Conservation (phyloP, 1,140 invertebrate species). For the Caenorhabditis remanei region DNA sequence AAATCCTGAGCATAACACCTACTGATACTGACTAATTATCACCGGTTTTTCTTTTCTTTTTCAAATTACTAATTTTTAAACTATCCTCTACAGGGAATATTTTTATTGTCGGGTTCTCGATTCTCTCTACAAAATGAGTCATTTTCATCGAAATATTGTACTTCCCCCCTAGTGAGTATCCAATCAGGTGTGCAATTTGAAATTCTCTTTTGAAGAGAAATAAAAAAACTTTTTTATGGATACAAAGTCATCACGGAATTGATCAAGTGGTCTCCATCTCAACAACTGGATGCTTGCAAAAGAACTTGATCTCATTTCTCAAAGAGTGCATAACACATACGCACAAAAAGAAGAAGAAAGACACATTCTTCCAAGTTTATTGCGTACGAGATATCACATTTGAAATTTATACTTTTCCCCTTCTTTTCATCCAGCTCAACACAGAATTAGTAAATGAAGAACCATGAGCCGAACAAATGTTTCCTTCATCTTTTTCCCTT, state of each 20-base stretch:
- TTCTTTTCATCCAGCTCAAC: slow-evolving; percentile 25
- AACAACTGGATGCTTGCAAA: neutral
- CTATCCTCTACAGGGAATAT: neutral
- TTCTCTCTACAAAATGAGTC: neutral
- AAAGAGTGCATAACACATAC: slow-evolving; percentile 35
- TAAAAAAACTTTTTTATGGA: neutral
- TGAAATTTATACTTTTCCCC: slow-evolving; percentile 44
- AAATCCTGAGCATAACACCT: neutral
- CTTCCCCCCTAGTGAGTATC: neutral
- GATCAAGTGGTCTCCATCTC: slow-evolving; percentile 1
- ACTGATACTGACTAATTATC: neutral
- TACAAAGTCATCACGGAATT: slow-evolving; percentile 4
- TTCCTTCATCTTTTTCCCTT: slow-evolving; percentile 8
- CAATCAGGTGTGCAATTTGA: neutral
- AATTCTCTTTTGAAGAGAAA: neutral
- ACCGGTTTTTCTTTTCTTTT: neutral
- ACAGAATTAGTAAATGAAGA: slow-evolving; percentile 39
- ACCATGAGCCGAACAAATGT: slow-evolving; percentile 32
- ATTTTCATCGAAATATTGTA: neutral
- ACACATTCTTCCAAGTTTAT: neutral
- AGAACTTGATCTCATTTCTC: slow-evolving; percentile 16
- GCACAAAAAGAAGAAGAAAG: neutral
- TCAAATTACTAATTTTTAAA: neutral
- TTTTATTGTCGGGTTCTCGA: neutral
- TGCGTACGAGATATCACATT: slow-evolving; percentile 19